Base-by-base conservation (phyloP, 2,888 invertebrate genomes). In the Gnatocerus cornutus region DNA sequence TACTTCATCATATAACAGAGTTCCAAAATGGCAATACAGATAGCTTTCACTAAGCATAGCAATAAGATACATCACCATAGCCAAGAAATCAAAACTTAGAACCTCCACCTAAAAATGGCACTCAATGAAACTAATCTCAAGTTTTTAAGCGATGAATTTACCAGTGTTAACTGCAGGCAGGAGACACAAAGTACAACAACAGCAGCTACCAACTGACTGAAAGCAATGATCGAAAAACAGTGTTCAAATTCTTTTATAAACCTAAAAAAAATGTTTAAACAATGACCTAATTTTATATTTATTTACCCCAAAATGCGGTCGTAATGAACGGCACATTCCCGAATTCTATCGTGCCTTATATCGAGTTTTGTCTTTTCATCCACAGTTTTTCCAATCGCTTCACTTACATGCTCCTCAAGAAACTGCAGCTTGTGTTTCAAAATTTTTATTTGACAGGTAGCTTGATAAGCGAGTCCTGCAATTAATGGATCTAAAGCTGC, bases 391-490 rank as follows among this genome's bases (percentile, higher is more conserved):
- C 0, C 53, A 58, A 37, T 4, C 41, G 43, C 56, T 3, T 37
- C 63, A 16, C 43, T 41, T 12, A 13, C 27, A 29, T 62, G 13
- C 21, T 53, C 21, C 9, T n/a, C 3, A 16, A 67, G 41, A 30
- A 30, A n/a, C 43, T 58, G 39, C 14, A 67, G 37, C 39, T 67
- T 67, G 9, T 67, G n/a, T 29, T 67, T 59, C 13, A 67, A 37
- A n/a, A 67, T 59, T 59, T 59, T 59, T 5, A 67, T 39, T 41
- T 67, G 58, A 27, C 27, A 10, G 9, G 52, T 67, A 13, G 50
- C 52, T 39, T 59, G 59, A 50, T 43, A 59, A 7, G 52, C 50
- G 1, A 67, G 43, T 10, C 67, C 59, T 21, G 37, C 59, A 5
- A 59, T 52, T 1, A 67, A 16, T 8, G 67, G 56, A 21, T 67